Conservation (phyloP, 2,888 invertebrate genomes). For the Epinotia demarniana region DNA sequence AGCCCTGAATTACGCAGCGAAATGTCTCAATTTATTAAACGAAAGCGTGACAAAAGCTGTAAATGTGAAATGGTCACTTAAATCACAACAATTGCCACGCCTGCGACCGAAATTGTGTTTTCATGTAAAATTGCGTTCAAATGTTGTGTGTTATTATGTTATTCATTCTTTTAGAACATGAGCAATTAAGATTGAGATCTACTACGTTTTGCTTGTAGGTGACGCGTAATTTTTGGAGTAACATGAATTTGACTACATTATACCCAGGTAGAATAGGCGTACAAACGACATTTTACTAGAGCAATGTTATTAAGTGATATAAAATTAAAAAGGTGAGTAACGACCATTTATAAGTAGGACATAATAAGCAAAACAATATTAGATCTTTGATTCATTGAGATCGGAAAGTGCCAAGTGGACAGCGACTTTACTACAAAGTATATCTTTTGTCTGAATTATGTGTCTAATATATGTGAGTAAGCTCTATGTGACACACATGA, state of each 20-base stretch:
- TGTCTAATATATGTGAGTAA: too few relatives aligned
- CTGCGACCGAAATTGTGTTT: constrained; percentile 67
- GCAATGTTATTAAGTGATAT: too few relatives aligned
- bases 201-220: constrained; percentile 21
- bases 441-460: too few relatives aligned
- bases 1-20: constrained; percentile 58
- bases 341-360: too few relatives aligned
- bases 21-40: constrained; percentile 75
- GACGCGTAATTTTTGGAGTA: constrained; percentile 14
- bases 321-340: too few relatives aligned
- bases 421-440: neutral
- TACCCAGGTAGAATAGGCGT: too few relatives aligned
- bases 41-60: constrained; percentile 74
- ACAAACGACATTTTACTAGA: too few relatives aligned
- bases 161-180: constrained; percentile 60
- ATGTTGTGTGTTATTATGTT: constrained; percentile 60
- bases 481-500: too few relatives aligned
- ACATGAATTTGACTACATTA: constrained; percentile 1
- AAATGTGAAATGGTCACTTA: constrained; percentile 69
- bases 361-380: too few relatives aligned
- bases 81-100: constrained; percentile 71
- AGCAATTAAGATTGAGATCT: constrained; percentile 61
- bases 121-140: constrained; percentile 65
- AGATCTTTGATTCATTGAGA: neutral
- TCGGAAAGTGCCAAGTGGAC: neutral